These are phyloP conservation scores for Phainopepla nitens DNA, from an alignment of 2,113 vertebrate genomes.

Conservation along the genomic window DNA sequence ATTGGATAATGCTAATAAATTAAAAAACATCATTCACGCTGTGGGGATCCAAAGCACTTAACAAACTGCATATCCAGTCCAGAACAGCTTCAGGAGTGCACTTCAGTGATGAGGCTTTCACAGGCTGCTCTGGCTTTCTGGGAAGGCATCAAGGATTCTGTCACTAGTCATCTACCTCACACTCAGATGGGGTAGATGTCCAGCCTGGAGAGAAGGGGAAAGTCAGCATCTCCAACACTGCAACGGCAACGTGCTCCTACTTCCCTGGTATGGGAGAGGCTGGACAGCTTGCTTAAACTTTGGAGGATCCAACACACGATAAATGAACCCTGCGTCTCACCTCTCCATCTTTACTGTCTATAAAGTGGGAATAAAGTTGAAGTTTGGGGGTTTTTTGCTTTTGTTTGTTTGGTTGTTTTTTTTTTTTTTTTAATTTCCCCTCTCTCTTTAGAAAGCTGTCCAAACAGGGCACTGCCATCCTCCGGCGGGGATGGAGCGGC, in stretches of 20 bases:
- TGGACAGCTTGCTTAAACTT: not conserved
- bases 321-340: not conserved
- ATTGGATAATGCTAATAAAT: not conserved
- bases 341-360: not conserved
- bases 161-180: not conserved
- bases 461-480: not conserved
- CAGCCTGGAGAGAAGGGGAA: not conserved
- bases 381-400: too few species aligned
- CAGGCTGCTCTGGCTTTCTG: not conserved
- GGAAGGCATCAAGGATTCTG: not conserved
- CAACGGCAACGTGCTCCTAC: not conserved
- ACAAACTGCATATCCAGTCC: not conserved
- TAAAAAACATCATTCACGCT: not conserved
- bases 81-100: not conserved
- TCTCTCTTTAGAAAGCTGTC: not conserved
- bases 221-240: not conserved
- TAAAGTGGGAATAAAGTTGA: not conserved
- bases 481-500: too few species aligned
- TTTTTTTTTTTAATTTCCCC: accelerated
- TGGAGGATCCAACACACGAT: not conserved
- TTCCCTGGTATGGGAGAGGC: not conserved
- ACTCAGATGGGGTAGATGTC: not conserved
- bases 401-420: not conserved
- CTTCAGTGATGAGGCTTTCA: not conserved
- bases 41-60: not conserved